Evolutionary conservation across 2,888 invertebrate species (phyloP), one percentile per base, ranked within the genome.

Genomic region (Apeira syringaria): DNA sequence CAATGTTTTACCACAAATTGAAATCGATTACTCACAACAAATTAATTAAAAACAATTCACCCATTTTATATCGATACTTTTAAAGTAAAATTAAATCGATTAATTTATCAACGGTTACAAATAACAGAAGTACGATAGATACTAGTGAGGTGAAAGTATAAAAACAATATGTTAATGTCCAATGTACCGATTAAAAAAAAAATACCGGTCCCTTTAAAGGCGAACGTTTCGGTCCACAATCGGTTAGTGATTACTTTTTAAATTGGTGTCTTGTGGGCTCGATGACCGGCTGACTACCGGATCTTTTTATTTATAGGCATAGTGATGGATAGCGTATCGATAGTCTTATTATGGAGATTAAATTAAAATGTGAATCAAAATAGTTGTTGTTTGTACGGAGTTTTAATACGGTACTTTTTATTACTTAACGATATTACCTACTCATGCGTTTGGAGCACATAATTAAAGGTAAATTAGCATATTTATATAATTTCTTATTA

Each of bases 171-270:
- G 78, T 75, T 79, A 82, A 81, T 78, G 50, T 51, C 38, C 63
- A 64, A 66, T 67, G 68, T 71, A 72, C 77, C 77, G 74, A 80
- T 79, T 17, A 31, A 46, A 46, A 43, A n/a, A 45, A 46, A 82
- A 84, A 80, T 79, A 80, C 68, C 61, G 74, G 69, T 77, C 77
- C 81, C 80, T 77, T 83, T 78, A 74, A 80, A 77, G 80, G 80
- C 77, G 73, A 74, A 78, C 45, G 45, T 34, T 71, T 74, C 74
- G 60, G 70, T 64, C 39, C 67, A 73, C 76, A 74, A 67, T 70
- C 71, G 65, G 72, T 70, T 68, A 74, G 74, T 80, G 80, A 85
- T 84, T 86, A 67, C 76, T 81, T 85, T 80, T 83, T 80, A 83
- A 86, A 84, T 83, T 81, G 73, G 75, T 70, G 66, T 55, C 65